Percentiles rank a stretch among this genome's conserved stretches.
phyloP scores from a whole-genome alignment of 2,797 vertebrate genomes.

The Melanotaenia trifasciata region DNA sequence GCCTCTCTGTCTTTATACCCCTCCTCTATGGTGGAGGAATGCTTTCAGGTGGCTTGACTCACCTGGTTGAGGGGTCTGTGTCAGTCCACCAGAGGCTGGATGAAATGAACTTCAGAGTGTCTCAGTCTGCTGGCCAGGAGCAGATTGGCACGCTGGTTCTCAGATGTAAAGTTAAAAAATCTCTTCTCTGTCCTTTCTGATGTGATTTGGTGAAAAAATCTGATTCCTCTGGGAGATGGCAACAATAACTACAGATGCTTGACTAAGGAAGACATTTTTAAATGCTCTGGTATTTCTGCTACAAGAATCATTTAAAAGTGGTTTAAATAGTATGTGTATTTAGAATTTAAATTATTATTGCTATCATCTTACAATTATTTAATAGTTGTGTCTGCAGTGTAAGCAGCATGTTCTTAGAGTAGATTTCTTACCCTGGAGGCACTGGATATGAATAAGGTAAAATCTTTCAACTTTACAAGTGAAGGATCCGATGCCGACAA shows the following conservation, averaged over 20 bases:
- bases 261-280: neutral
- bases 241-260: too few species aligned
- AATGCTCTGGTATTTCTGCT: neutral
- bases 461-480: neutral
- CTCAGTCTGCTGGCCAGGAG: neutral
- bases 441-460: too few species aligned
- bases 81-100: conserved; percentile 28
- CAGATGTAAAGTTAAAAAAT: neutral
- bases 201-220: neutral
- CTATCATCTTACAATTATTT: neutral
- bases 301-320: neutral
- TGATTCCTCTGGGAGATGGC: neutral
- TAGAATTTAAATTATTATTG: too few species aligned
- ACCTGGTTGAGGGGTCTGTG: conserved; percentile 26
- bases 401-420: neutral
- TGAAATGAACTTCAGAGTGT: neutral
- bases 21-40: conserved; percentile 51
- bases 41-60: conserved; percentile 63
- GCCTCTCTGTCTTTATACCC: neutral
- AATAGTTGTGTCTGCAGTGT: neutral
- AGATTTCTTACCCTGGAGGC: neutral
- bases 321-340: neutral
- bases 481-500: neutral
- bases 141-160: neutral
- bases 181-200: neutral